phyloP scores from a whole-genome alignment of 2,797 vertebrate species.

The Pseudotriccus pelzelni region DNA sequence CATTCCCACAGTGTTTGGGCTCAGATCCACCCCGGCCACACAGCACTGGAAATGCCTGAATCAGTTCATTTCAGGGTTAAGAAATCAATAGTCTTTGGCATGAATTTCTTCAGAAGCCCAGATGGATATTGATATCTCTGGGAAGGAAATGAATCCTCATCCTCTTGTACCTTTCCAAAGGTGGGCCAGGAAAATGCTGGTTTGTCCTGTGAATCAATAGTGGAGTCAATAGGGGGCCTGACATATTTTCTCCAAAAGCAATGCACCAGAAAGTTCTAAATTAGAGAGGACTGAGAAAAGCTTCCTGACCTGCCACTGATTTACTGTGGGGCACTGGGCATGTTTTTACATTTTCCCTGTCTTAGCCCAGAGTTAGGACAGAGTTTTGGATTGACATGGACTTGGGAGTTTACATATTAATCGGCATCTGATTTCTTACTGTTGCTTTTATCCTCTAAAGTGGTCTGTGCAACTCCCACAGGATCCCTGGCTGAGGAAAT shows the following conservation, averaged over 20 bases:
- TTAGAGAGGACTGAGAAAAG: neutral
- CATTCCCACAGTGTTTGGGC: fast-evolving
- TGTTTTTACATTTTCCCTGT: neutral
- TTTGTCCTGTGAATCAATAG: neutral
- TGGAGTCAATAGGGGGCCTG: neutral
- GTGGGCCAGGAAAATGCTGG: neutral
- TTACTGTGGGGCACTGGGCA: neutral
- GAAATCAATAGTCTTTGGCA: neutral
- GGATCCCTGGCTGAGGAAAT: neutral
- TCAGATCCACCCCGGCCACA: fast-evolving
- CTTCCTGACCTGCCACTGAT: neutral
- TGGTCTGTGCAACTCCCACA: neutral
- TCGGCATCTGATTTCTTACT: neutral
- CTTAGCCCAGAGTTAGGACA: neutral
- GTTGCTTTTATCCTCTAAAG: neutral
- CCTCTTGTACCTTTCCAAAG: neutral
- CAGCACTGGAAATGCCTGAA: neutral
- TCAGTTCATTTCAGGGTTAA: neutral
- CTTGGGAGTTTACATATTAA: fast-evolving
- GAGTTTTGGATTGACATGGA: neutral
- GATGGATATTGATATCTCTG: neutral
- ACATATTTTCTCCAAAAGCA: neutral
- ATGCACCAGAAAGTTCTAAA: neutral
- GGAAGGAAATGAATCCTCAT: neutral
- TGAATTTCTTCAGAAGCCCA: neutral